Conservation (phyloP, 2,797 vertebrate genomes). For the Prionace glauca region DNA sequence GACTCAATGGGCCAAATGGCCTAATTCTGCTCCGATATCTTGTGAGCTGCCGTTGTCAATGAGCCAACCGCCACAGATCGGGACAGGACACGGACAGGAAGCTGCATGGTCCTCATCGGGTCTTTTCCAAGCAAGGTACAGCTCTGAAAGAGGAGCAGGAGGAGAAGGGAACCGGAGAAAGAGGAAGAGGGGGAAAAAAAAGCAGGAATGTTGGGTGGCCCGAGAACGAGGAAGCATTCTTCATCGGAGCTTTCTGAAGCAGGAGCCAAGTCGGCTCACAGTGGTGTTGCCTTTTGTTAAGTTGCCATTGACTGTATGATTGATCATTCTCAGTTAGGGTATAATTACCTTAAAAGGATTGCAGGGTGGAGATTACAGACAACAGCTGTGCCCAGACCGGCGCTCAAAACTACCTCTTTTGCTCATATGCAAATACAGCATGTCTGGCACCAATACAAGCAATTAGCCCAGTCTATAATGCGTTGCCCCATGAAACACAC, state of each 20-base stretch:
- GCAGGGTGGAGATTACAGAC: slow-evolving; percentile 31
- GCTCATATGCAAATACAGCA: slow-evolving; percentile 30
- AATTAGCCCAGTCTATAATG: slow-evolving; percentile 31
- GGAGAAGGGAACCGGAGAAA: not conserved
- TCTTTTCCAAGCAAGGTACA: not conserved
- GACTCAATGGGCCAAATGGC: too few species aligned
- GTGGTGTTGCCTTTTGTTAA: slow-evolving; percentile 27
- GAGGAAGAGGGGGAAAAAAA: too few species aligned
- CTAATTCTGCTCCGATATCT: too few species aligned
- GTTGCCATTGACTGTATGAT: slow-evolving; percentile 36
- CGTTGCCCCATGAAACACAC: slow-evolving; percentile 21
- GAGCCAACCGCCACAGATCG: not conserved
- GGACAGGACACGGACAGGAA: too few species aligned
- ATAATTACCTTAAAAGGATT: slow-evolving; percentile 38
- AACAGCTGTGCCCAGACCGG: slow-evolving; percentile 21
- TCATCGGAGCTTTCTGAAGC: not conserved
- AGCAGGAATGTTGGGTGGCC: not conserved
- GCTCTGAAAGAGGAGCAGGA: not conserved
- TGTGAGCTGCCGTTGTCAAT: too few species aligned
- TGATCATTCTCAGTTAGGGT: slow-evolving; percentile 36
- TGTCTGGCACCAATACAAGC: slow-evolving; percentile 24
- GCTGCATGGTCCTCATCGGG: too few species aligned
- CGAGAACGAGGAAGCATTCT: not conserved
- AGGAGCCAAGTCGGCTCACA: slow-evolving; percentile 3
- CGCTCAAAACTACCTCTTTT: not conserved